Conservation (phyloP, 2,797 vertebrate genomes). For the Anas bahamensis region DNA sequence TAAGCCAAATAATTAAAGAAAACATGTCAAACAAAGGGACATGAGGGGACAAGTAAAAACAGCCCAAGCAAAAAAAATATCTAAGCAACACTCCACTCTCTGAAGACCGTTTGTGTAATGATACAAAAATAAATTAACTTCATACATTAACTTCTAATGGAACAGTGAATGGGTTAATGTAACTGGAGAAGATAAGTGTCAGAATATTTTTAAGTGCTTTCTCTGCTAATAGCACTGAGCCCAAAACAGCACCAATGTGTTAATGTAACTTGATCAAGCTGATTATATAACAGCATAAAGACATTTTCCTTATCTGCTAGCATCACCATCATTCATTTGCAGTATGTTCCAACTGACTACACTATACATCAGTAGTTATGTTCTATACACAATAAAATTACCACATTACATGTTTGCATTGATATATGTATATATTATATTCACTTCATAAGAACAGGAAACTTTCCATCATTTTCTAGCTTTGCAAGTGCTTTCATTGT, state of each 20-base stretch:
- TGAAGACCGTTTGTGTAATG: background rate
- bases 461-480: background rate
- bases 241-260: conserved; percentile 7
- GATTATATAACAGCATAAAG: conserved; percentile 44
- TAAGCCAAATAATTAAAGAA: background rate
- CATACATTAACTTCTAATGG: background rate
- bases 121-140: background rate
- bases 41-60: background rate
- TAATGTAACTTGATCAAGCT: conserved; percentile 61
- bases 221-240: conserved; percentile 15
- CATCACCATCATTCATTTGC: conserved; percentile 62
- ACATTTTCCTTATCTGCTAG: conserved; percentile 1
- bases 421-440: background rate
- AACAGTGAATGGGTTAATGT: background rate
- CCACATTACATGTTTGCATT: conserved; percentile 16
- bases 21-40: background rate
- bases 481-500: background rate
- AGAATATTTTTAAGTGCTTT: conserved; percentile 50
- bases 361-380: conserved; percentile 44
- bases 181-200: conserved; percentile 11
- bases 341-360: conserved; percentile 29
- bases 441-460: background rate
- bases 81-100: background rate
- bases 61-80: background rate
- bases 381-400: conserved; percentile 45